Percentiles rank a stretch among this genome's conserved stretches.
Evolutionary conservation across 1,140 invertebrate species (phyloP).

Genomic region (Thaumatotibia leucotreta): DNA sequence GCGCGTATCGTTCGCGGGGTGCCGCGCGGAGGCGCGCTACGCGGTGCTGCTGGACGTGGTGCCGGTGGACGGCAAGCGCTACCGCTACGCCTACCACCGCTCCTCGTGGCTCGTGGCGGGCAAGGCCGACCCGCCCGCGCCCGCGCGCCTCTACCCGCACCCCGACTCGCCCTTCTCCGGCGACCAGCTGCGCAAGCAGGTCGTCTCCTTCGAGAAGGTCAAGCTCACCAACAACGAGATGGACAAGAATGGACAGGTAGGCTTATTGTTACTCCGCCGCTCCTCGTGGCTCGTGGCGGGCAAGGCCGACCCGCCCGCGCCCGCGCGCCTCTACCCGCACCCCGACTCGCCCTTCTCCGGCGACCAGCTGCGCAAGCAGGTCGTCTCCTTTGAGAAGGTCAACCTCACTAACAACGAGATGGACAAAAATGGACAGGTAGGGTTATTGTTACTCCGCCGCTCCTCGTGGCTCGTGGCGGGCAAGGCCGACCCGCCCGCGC

Average conservation of each 20-base stretch:
- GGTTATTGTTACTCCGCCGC: no score
- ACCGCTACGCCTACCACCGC: constrained; percentile 98
- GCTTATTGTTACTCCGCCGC: no score
- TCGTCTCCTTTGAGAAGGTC: no score
- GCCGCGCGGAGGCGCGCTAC: constrained; percentile 85
- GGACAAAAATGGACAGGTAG: no score
- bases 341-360: no score
- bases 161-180: constrained; percentile 98
- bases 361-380: no score
- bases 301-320: no score
- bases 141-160: constrained; percentile 95
- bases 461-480: no score
- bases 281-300: no score
- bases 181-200: constrained; percentile 96
- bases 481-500: no score
- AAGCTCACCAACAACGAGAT: constrained; percentile 99
- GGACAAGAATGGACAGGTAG: constrained; percentile 98
- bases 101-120: constrained; percentile 99
- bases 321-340: no score
- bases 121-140: constrained; percentile 98
- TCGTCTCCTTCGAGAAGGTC: constrained; percentile 99
- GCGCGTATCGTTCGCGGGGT: constrained; percentile 92
- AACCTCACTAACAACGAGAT: no score
- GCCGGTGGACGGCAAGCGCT: constrained; percentile 97
- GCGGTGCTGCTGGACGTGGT: constrained; percentile 97